phyloP scores from a whole-genome alignment of 1,140 invertebrate species.

The Antheraea mylitta region DNA sequence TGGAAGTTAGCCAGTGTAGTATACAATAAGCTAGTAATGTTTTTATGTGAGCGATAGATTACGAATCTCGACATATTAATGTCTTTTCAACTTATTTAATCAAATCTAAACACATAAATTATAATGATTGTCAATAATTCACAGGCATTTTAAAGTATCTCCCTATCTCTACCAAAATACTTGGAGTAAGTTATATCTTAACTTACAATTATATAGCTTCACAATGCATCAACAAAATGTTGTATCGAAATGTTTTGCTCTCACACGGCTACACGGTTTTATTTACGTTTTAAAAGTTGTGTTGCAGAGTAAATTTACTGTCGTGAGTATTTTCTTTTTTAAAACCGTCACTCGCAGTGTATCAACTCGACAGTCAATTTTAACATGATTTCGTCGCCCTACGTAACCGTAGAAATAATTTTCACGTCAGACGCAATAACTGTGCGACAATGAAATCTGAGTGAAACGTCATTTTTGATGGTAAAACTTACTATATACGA shows the following conservation, averaged over 20 bases:
- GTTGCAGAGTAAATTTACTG: background rate
- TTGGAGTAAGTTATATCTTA: too few species aligned
- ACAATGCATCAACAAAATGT: background rate
- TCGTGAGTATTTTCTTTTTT: conserved; percentile 11
- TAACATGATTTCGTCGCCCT: conserved; percentile 37
- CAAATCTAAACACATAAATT: too few species aligned
- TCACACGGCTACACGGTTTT: background rate
- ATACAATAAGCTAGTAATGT: too few species aligned
- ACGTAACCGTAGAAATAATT: conserved; percentile 58
- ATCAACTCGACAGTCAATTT: conserved; percentile 43
- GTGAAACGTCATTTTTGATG: conserved; percentile 39
- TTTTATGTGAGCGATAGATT: too few species aligned
- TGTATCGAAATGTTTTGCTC: background rate
- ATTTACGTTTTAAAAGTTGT: background rate
- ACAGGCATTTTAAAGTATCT: too few species aligned
- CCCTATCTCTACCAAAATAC: too few species aligned
- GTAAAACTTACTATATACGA: conserved; percentile 5
- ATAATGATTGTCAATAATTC: too few species aligned
- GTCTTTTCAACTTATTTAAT: too few species aligned
- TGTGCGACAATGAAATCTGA: conserved; percentile 32
- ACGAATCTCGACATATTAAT: too few species aligned
- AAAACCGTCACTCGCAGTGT: conserved; percentile 47
- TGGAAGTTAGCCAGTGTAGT: too few species aligned
- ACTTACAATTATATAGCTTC: too few species aligned
- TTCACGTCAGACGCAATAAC: conserved; percentile 62